phyloP scores from a whole-genome alignment of 2,113 vertebrate genomes.

The Choloepus hoffmanni region DNA sequence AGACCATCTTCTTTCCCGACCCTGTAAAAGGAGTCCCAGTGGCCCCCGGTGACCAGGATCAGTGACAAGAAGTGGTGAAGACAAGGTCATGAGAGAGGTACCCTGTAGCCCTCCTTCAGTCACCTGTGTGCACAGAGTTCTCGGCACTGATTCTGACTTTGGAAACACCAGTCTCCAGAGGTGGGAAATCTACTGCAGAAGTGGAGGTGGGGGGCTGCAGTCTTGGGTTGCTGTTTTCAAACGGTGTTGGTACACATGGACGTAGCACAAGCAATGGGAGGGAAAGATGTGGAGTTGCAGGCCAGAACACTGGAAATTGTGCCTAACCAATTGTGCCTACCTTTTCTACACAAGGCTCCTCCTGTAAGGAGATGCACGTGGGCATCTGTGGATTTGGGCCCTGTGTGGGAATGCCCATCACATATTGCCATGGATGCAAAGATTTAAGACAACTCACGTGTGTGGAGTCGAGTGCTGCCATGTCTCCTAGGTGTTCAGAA shows the following conservation, averaged over 20 bases:
- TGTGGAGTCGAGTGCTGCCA: not conserved
- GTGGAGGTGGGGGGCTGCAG: not conserved
- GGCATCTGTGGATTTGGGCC: not conserved
- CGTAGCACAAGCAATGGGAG: not conserved
- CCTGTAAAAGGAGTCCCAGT: constrained; percentile 33
- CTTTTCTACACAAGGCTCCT: not conserved
- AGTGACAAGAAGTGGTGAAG: not conserved
- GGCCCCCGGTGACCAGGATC: not conserved
- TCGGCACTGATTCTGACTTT: not conserved
- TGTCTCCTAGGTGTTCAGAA: not conserved
- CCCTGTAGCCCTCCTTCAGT: not conserved
- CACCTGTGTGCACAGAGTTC: not conserved
- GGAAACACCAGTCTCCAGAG: not conserved
- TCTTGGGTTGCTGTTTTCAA: constrained; percentile 12
- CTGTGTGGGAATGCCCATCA: not conserved
- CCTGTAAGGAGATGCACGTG: not conserved
- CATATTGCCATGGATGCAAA: not conserved
- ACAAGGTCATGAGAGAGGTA: not conserved
- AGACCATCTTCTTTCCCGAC: not conserved
- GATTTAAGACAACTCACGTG: not conserved
- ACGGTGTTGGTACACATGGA: not conserved
- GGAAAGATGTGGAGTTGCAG: not conserved
- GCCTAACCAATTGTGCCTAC: not conserved
- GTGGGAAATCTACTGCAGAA: not conserved
- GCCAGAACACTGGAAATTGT: not conserved